Evolutionary conservation across 2,888 invertebrate genomes (phyloP).

Genomic region (Dorcus parallelipipedus): DNA sequence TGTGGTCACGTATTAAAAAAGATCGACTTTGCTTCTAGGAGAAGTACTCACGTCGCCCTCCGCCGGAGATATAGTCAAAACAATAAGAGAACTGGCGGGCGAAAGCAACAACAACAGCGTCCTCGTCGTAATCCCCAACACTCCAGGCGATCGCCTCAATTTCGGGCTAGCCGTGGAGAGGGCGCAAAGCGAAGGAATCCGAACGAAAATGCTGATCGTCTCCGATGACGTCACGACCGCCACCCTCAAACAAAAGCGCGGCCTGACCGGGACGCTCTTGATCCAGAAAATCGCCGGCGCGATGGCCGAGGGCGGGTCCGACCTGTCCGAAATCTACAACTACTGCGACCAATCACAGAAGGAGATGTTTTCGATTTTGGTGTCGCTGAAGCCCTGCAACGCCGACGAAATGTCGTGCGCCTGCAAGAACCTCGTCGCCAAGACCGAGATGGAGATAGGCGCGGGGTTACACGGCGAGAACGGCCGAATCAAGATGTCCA

Average conservation of each 20-base stretch:
- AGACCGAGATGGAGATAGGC: conserved; percentile 61
- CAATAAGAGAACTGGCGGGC: conserved; percentile 41
- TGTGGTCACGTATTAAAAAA: too few species aligned
- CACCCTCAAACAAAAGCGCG: conserved; percentile 32
- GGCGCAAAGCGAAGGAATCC: conserved; percentile 59
- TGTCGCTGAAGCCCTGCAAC: conserved; percentile 65
- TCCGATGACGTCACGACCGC: conserved; percentile 65
- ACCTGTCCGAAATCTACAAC: conserved; percentile 56
- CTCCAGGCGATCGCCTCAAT: conserved; percentile 75
- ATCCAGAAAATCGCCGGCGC: conserved; percentile 70
- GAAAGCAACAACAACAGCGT: conserved; percentile 58
- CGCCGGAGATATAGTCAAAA: conserved; percentile 36
- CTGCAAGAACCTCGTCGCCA: conserved; percentile 21
- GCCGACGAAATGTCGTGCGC: conserved; percentile 54
- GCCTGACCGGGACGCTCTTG: conserved; percentile 57
- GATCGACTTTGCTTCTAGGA: conserved; percentile 28
- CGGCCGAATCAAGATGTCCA: conserved; percentile 50
- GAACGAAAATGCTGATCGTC: conserved; percentile 57
- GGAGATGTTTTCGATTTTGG: conserved; percentile 66
- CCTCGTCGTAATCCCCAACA: conserved; percentile 72
- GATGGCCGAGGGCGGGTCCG: conserved; percentile 61
- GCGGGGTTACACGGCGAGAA: conserved; percentile 58
- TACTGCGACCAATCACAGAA: conserved; percentile 51
- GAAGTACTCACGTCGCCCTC: conserved; percentile 38
- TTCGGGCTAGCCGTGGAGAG: conserved; percentile 79